These are phyloP conservation scores for Philereme vetulata DNA, from an alignment of 2,888 invertebrate species.

Conservation along the genomic window DNA sequence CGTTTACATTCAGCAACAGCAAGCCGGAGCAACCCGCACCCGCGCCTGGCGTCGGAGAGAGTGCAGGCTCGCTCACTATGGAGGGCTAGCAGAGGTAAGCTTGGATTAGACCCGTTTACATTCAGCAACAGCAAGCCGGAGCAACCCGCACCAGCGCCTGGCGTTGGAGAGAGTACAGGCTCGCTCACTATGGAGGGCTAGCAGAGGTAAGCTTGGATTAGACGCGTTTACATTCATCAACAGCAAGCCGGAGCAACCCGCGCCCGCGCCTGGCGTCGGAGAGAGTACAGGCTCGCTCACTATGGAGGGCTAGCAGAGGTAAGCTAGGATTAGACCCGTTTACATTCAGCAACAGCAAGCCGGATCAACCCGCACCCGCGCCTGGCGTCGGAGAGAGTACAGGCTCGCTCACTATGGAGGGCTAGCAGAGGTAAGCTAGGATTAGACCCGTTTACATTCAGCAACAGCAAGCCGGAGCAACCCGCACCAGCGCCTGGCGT, in stretches of 20 bases:
- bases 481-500: conserved; percentile 40
- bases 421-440: conserved; percentile 86
- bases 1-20: conserved; percentile 59
- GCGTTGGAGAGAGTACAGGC: conserved; percentile 48
- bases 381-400: conserved; percentile 44
- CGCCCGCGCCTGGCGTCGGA: conserved; percentile 38
- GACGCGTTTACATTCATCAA: conserved; percentile 68
- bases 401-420: conserved; percentile 81
- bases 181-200: conserved; percentile 85
- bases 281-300: conserved; percentile 68
- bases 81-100: conserved; percentile 86
- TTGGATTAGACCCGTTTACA: conserved; percentile 82
- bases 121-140: conserved; percentile 50
- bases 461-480: conserved; percentile 47
- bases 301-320: conserved; percentile 86
- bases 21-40: conserved; percentile 49
- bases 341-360: conserved; percentile 52
- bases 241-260: conserved; percentile 45
- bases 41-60: conserved; percentile 41
- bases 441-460: conserved; percentile 74
- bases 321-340: conserved; percentile 80
- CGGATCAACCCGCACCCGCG: conserved; percentile 46
- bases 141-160: conserved; percentile 41
- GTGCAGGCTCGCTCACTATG: conserved; percentile 73
- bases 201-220: conserved; percentile 84